Evolutionary conservation across 2,888 invertebrate species (phyloP).

Genomic region (Tetrapedia diversipes): DNA sequence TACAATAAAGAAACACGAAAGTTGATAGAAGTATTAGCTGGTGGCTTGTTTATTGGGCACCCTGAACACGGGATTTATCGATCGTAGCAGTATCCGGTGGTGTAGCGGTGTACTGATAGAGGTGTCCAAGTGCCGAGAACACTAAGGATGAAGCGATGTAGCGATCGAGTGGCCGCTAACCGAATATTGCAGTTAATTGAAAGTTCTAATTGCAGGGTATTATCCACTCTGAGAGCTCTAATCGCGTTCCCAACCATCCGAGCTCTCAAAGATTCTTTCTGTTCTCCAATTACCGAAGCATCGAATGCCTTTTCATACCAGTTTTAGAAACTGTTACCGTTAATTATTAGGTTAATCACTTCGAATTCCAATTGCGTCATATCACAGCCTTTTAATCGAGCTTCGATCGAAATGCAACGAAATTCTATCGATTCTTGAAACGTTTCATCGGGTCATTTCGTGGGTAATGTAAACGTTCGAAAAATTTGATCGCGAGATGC

Average conservation of each 20-base stretch:
- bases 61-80: conserved; percentile 4
- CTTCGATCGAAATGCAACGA: neutral
- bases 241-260: neutral
- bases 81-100: neutral
- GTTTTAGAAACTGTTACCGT: neutral
- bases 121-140: conserved; percentile 1
- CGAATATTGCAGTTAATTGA: conserved; percentile 13
- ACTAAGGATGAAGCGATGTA: neutral
- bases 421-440: neutral
- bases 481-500: no score
- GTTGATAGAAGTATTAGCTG: neutral
- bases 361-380: neutral
- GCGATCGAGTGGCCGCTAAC: conserved; percentile 1
- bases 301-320: neutral
- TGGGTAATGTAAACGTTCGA: no score
- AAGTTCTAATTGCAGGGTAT: conserved; percentile 22
- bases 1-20: neutral
- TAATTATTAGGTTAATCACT: neutral
- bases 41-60: neutral
- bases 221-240: conserved; percentile 15
- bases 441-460: no score
- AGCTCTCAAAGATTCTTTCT: conserved; percentile 1
- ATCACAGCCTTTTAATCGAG: neutral
- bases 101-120: conserved; percentile 3
- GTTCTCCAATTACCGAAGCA: neutral